Evolutionary conservation across 2,888 invertebrate genomes (phyloP), one percentile per base, ranked within the genome.

Genomic region (Idaea aversata): DNA sequence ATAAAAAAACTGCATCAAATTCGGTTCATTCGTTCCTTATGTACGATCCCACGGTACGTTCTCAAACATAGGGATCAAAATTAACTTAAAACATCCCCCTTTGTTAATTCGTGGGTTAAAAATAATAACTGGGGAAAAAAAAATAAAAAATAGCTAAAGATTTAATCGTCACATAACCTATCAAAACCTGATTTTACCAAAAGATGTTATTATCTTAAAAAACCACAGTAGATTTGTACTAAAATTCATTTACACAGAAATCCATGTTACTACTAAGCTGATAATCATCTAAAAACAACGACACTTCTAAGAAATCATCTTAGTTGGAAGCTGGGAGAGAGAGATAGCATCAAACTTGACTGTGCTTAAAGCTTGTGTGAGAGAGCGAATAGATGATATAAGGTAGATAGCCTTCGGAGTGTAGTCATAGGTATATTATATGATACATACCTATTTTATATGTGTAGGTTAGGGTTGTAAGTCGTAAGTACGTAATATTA

Each of bases 261-360:
- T 80, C 76, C 75, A 75, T 80, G 79, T 80, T 77, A 76, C 78
- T 75, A 77, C 76, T 74, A 64, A 72, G 74, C 69, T 78, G 82
- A 82, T 83, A 80, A 76, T 77, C 77, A 82, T 83, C 80, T 81
- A 79, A 76, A 80, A 80, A 77, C 78, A 75, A 69, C 64, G 75
- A 76, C 75, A 81, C 73, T 90, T 91, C 90, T 82, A 66, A 81
- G 91, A 90, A 90, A 82, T 79, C 73, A 75, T 81, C 81, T 78
- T 78, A 73, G 71, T 70, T 72, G 79, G 86, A 86, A 86, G 86
- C 86, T 86, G 85, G 78, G 75, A 69, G 78, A 4, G 70, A 65
- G 78, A 73, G 79, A 83, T 60, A 60, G 65, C 61, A 67, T 63
- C 62, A 62, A 64, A 67, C 34, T 34, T 34, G n/a, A 61, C 47